A percentile compares a stretch with the other conserved stretches of the same genome.
These are phyloP conservation scores for Anthoscopus minutus DNA, from an alignment of 2,113 vertebrate genomes.

Conservation along the genomic window DNA sequence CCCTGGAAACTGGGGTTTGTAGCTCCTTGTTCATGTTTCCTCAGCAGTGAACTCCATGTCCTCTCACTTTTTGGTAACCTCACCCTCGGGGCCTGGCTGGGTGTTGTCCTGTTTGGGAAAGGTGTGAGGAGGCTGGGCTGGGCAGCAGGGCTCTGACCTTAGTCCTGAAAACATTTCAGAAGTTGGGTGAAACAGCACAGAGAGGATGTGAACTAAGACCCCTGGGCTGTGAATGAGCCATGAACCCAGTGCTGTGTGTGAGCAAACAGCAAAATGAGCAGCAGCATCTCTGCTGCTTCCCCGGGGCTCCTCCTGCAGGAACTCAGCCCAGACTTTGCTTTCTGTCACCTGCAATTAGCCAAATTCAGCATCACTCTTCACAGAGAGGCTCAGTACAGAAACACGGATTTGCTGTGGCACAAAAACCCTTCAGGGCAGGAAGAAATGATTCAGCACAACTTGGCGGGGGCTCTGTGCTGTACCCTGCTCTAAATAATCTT, in stretches of 20 bases:
- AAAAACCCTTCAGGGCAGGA: background rate
- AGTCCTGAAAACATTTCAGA: background rate
- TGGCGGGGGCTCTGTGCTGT: background rate
- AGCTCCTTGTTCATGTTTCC: background rate
- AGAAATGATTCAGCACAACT: background rate
- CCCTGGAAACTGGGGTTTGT: background rate
- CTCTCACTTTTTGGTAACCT: background rate
- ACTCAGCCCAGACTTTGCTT: background rate
- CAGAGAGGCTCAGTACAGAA: background rate
- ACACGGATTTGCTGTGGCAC: background rate
- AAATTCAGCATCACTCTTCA: background rate
- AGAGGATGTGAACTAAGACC: background rate
- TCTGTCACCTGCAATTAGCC: background rate
- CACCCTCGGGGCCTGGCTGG: background rate
- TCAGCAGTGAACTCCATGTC: background rate
- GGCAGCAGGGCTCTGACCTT: background rate
- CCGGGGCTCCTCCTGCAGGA: background rate
- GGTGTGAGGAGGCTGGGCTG: background rate
- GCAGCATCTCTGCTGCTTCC: background rate
- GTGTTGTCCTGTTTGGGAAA: background rate
- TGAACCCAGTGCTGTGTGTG: background rate
- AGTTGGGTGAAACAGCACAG: background rate
- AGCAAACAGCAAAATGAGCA: background rate
- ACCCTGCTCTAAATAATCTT: background rate
- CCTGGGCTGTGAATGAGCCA: background rate